Percentiles rank a stretch among this genome's conserved stretches.
Evolutionary conservation across 2,888 invertebrate genomes (phyloP).

Genomic region (Nezara viridula): DNA sequence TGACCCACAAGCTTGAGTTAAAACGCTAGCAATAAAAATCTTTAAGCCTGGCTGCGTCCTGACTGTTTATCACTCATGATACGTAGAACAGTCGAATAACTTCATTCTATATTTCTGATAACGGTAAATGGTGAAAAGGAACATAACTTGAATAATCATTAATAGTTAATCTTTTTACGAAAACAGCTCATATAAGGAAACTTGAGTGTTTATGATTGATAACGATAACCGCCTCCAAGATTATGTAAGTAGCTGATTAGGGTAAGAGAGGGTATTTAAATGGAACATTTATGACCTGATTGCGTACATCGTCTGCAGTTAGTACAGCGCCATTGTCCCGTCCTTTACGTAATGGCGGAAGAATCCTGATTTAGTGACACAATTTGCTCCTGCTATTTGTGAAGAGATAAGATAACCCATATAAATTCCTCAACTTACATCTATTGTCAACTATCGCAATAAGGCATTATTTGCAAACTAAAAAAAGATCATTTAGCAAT

Average conservation of each 20-base stretch:
- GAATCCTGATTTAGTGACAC: conserved; percentile 32
- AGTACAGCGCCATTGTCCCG: background rate
- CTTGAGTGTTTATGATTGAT: background rate
- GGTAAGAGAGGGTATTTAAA: background rate
- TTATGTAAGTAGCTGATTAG: background rate
- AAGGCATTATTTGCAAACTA: background rate
- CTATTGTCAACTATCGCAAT: background rate
- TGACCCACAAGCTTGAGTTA: too few species aligned
- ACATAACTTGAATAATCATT: background rate
- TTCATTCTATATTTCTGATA: too few species aligned
- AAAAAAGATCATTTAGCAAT: background rate
- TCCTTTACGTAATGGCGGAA: background rate
- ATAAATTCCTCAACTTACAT: conserved; percentile 12
- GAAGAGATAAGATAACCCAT: background rate
- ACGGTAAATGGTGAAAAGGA: background rate
- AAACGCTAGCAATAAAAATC: too few species aligned
- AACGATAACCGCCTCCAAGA: background rate
- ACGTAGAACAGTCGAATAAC: too few species aligned
- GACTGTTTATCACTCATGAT: too few species aligned
- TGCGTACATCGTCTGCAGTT: conserved; percentile 11
- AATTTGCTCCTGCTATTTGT: background rate
- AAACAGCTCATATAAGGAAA: background rate
- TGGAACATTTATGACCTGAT: background rate
- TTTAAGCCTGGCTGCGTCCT: too few species aligned
- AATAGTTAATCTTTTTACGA: background rate